Evolutionary conservation across 2,888 invertebrate genomes (phyloP), one percentile per base, ranked within the genome.

Genomic region (Netelia virgata): DNA sequence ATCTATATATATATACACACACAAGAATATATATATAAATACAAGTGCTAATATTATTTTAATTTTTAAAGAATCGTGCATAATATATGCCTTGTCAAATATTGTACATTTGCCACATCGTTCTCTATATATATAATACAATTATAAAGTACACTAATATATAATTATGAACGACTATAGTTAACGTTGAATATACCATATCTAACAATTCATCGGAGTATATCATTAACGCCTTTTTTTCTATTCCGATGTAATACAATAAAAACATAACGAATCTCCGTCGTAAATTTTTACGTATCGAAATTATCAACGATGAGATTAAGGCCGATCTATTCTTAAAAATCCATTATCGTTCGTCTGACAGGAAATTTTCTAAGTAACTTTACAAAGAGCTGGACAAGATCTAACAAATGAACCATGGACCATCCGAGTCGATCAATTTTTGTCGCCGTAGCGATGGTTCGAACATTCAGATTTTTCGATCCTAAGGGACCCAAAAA

Each of bases 91-190:
- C 84, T 88, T 90, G 90, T 91, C 89, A 89, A 90, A 91, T 90
- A 91, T 90, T 91, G 90, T 91, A 91, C 89, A 91, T 91, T 91
- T 87, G 88, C 87, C 86, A 88, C 88, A 86, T 86, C 87, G 88
- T 89, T 89, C 87, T 87, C 87, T 90, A 88, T 87, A 90, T 88
- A 87, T 59, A 85, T 82, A 86, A 84, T 83, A 87, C 68, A 61
- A 86, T 86, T 87, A 87, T 87, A 64, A 87, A 84, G 84, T 86
- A 81, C 83, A 78, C 64, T 78, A 87, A 82, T 83, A 87, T 28
- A 28, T 86, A 87, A 88, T 87, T 86, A 88, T 88, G 75, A 83
- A 80, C 85, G 86, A 88, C 79, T 89, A 28, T 28, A 89, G 86
- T 88, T 87, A 87, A 89, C 88, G 88, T 90, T 90, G 89, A 91